These are phyloP conservation scores for Dicerorhinus sumatrensis DNA, from an alignment of 2,113 vertebrate genomes.

Conservation along the genomic window DNA sequence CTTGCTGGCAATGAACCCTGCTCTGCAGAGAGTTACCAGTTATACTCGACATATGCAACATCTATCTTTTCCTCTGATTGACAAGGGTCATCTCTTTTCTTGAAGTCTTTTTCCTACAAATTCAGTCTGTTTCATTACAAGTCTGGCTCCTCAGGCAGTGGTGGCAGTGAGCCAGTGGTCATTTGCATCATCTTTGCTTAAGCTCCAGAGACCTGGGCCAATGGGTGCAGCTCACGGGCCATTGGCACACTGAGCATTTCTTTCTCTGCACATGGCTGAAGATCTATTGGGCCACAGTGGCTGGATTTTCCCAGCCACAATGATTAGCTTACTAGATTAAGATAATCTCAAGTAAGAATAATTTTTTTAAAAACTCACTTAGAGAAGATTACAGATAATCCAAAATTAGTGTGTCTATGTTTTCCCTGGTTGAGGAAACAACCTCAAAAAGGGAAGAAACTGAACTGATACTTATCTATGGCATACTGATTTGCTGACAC, in stretches of 20 bases:
- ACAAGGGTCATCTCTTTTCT: background rate
- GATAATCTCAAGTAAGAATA: background rate
- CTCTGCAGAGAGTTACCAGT: background rate
- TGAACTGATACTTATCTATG: background rate
- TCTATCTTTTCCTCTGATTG: background rate
- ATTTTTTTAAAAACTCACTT: background rate
- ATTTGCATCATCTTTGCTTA: background rate
- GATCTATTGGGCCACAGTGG: background rate
- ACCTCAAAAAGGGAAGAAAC: constrained; percentile 13
- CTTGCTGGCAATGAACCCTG: background rate
- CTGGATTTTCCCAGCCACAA: background rate
- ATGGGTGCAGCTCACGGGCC: background rate
- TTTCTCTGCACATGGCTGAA: background rate
- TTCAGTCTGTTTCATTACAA: background rate
- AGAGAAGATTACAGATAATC: background rate
- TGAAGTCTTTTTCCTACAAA: background rate
- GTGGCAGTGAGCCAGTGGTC: background rate
- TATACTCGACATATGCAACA: background rate
- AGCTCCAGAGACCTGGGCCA: background rate
- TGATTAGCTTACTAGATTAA: background rate
- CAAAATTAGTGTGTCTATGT: background rate
- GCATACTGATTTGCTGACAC: background rate
- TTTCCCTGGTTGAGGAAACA: background rate
- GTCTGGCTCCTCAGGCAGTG: background rate
- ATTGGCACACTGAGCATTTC: background rate